These are phyloP conservation scores for Parasteatoda tepidariorum DNA, from an alignment of 1,140 invertebrate species.

Conservation along the genomic window DNA sequence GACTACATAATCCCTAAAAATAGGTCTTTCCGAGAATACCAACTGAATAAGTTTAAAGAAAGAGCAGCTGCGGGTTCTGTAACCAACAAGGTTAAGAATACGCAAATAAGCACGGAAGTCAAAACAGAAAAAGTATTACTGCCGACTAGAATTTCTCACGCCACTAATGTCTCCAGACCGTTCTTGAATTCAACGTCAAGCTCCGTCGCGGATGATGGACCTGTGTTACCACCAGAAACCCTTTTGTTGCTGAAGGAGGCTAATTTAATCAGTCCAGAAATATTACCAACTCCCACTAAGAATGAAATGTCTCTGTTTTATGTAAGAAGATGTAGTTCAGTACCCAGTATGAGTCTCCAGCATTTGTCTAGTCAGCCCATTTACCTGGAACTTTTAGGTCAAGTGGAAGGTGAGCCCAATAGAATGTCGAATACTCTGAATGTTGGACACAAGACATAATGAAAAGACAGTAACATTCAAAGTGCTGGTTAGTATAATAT, in stretches of 20 bases:
- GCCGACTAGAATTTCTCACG: too few relatives aligned
- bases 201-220: neutral
- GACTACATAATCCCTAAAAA: constrained; percentile 9
- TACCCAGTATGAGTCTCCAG: neutral
- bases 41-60: neutral
- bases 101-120: neutral
- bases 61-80: neutral
- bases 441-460: too few relatives aligned
- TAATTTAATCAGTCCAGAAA: neutral
- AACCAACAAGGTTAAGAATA: neutral
- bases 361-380: neutral
- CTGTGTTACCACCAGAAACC: neutral
- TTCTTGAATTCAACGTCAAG: neutral
- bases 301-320: constrained; percentile 4
- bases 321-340: neutral
- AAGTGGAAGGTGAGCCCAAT: too few relatives aligned
- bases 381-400: neutral
- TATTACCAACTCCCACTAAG: too few relatives aligned
- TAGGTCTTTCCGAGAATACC: neutral
- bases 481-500: too few relatives aligned
- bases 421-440: too few relatives aligned
- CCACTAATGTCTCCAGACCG: neutral
- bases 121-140: too few relatives aligned
- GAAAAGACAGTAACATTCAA: too few relatives aligned
- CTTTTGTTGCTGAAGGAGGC: constrained; percentile 6